These are phyloP conservation scores for Drosophila virilis DNA, from an alignment of 1,140 invertebrate species.

Conservation along the genomic window DNA sequence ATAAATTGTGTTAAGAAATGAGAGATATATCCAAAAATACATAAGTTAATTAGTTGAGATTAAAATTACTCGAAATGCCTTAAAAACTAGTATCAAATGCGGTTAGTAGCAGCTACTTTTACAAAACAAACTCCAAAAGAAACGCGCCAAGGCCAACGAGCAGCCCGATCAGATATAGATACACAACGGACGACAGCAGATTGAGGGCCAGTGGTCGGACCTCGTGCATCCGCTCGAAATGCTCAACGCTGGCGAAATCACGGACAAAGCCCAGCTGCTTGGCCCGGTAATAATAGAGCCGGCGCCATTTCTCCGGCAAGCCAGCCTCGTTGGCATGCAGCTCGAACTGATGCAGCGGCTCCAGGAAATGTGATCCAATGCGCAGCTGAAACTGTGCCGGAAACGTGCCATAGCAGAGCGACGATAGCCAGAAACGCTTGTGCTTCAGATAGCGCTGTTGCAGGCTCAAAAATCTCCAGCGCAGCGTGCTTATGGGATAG, in stretches of 20 bases:
- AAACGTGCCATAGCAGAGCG: constrained; percentile 60
- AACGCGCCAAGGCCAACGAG: constrained; percentile 45
- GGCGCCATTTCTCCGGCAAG: constrained; percentile 34
- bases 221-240: constrained; percentile 18
- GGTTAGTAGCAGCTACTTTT: constrained; percentile 46
- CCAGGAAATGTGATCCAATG: constrained; percentile 63
- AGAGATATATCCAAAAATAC: constrained; percentile 51
- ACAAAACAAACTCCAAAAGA: constrained; percentile 46
- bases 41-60: constrained; percentile 41
- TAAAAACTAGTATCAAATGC: constrained; percentile 30
- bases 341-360: constrained; percentile 52
- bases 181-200: constrained; percentile 43
- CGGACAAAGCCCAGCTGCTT: constrained; percentile 43
- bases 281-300: constrained; percentile 31
- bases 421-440: constrained; percentile 58
- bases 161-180: constrained; percentile 52
- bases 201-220: constrained; percentile 31
- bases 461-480: constrained; percentile 51
- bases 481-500: constrained; percentile 58
- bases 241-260: constrained; percentile 46
- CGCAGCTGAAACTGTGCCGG: constrained; percentile 62
- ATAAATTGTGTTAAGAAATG: constrained; percentile 57
- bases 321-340: constrained; percentile 49
- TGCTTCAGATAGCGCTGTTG: constrained; percentile 56
- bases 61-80: constrained; percentile 39